Percentiles rank a stretch among this genome's conserved stretches.
Evolutionary conservation across 2,797 vertebrate species (phyloP).

Genomic region (Sandelia bainsii): DNA sequence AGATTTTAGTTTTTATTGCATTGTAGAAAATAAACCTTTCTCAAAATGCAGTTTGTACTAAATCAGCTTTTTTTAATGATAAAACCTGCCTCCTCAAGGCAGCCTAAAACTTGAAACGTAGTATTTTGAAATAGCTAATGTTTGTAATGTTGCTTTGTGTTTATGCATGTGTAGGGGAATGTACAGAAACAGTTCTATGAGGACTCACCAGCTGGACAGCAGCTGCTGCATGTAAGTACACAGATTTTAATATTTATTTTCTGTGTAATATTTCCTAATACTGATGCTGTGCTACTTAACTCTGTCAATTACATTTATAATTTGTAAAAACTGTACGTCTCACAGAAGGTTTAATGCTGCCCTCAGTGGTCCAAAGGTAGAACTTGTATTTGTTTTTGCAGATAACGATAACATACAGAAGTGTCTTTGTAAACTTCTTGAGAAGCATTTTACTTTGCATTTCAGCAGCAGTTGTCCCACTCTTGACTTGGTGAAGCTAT

Average conservation of each 20-base stretch:
- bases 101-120: too few relatives aligned
- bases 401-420: too few relatives aligned
- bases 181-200: not conserved
- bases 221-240: not conserved
- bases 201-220: not conserved
- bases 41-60: too few relatives aligned
- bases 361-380: conserved; percentile 45
- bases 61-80: too few relatives aligned
- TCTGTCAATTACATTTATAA: not conserved
- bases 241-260: not conserved
- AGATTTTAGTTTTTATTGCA: too few relatives aligned
- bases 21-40: too few relatives aligned
- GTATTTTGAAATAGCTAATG: not conserved
- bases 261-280: not conserved
- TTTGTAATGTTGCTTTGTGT: not conserved
- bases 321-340: not conserved
- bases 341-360: conserved; percentile 38
- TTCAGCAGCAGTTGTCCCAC: not conserved
- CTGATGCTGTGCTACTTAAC: not conserved
- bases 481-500: not conserved
- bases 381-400: not conserved
- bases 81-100: not conserved
- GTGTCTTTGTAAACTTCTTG: not conserved
- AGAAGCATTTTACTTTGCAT: not conserved
- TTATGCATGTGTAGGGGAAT: not conserved